Percentiles rank a stretch among this genome's conserved stretches.
These are phyloP conservation scores for Gibbula magus DNA, from an alignment of 2,888 invertebrate species.

Conservation along the genomic window DNA sequence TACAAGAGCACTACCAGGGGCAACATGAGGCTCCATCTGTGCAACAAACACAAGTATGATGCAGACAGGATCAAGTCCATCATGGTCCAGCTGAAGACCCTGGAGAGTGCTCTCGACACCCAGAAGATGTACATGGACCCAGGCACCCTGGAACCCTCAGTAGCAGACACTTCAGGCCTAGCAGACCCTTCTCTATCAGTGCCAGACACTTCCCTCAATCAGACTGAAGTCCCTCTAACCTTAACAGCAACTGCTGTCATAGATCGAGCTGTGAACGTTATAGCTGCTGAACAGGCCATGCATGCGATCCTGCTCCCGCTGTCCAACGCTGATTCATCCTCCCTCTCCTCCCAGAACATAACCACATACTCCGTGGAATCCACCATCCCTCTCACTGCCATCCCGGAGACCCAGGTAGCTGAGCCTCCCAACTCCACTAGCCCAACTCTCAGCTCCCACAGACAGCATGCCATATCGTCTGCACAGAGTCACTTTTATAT, in stretches of 20 bases:
- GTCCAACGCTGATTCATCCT: background rate
- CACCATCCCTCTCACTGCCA: conserved; percentile 4
- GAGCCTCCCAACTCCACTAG: background rate
- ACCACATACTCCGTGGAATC: background rate
- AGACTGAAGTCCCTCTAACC: background rate
- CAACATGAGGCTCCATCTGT: conserved; percentile 64
- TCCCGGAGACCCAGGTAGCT: background rate
- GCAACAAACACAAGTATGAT: conserved; percentile 52
- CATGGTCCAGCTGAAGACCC: conserved; percentile 41
- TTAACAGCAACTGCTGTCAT: background rate
- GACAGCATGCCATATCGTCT: background rate
- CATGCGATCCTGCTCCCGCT: conserved; percentile 18
- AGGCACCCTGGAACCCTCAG: background rate
- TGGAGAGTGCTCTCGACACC: background rate
- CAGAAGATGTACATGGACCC: background rate
- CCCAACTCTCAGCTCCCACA: background rate
- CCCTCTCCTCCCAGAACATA: conserved; percentile 16
- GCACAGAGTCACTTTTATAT: conserved; percentile 30
- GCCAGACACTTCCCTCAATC: background rate
- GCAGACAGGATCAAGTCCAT: conserved; percentile 45
- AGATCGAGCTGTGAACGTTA: conserved; percentile 8
- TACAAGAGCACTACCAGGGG: conserved; percentile 65
- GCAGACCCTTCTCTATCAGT: background rate
- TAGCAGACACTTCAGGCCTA: background rate
- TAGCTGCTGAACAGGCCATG: conserved; percentile 22